A percentile compares a stretch with the other conserved stretches of the same genome.
Conservation (phyloP, 2,888 invertebrate genomes). For the Deilephila porcellus region DNA sequence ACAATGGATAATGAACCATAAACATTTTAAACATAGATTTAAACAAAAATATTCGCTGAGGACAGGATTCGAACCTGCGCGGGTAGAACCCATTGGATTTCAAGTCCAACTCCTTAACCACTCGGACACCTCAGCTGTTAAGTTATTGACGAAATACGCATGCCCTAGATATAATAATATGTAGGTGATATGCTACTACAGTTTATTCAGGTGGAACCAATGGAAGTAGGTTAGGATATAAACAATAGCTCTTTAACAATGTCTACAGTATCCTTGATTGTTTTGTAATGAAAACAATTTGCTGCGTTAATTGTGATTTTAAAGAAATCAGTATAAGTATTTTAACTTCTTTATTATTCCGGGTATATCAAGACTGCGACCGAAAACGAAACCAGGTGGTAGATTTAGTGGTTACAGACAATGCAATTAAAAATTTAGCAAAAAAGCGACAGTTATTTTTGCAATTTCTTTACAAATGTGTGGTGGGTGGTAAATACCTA, state of each 20-base stretch:
- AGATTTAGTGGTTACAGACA: too few species aligned
- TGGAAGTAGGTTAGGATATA: not conserved
- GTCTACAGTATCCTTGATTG: not conserved
- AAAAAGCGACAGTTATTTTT: too few species aligned
- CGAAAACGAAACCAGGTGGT: too few species aligned
- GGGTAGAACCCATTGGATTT: constrained; percentile 85
- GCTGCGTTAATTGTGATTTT: not conserved
- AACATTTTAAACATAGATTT: not conserved
- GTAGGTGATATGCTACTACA: too few species aligned
- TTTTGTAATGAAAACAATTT: not conserved
- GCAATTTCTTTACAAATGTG: too few species aligned
- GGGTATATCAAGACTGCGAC: too few species aligned
- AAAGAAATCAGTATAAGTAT: too few species aligned
- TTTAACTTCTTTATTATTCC: not conserved
- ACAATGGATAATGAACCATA: too few species aligned
- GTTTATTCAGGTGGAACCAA: constrained; percentile 10
- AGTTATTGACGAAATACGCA: not conserved
- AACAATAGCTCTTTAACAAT: constrained; percentile 2
- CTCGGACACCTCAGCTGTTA: constrained; percentile 82
- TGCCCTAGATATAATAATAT: not conserved
- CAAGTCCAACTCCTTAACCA: constrained; percentile 86
- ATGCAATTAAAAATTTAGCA: too few species aligned
- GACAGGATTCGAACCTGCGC: constrained; percentile 86
- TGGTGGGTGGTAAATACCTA: too few species aligned
- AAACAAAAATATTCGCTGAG: constrained; percentile 43